phyloP scores from a whole-genome alignment of 2,113 vertebrate genomes.

The Nycticryphes semicollaris region DNA sequence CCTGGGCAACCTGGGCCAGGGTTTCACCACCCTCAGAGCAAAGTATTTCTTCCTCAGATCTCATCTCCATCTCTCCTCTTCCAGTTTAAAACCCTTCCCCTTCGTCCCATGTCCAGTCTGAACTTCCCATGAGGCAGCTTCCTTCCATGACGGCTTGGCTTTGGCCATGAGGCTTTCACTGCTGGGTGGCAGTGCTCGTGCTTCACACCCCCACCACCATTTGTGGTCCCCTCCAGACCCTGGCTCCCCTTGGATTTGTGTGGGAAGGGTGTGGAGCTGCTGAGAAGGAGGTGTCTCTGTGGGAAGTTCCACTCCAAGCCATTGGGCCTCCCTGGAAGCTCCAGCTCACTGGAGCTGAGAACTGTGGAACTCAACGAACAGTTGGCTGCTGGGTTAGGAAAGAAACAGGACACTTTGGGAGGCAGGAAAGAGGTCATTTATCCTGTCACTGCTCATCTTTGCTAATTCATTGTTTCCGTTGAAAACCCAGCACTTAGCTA shows the following conservation, averaged over 20 bases:
- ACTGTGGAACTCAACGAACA: not conserved
- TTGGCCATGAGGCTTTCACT: not conserved
- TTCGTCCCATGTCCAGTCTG: no score
- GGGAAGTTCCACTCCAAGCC: slow-evolving; percentile 12
- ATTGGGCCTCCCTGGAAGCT: not conserved
- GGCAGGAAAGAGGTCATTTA: slow-evolving; percentile 31
- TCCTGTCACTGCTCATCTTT: slow-evolving; percentile 42
- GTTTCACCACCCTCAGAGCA: not conserved
- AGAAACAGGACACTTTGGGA: slow-evolving; percentile 31
- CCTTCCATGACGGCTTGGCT: not conserved
- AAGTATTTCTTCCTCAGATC: not conserved
- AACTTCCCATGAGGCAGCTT: not conserved
- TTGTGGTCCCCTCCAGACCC: not conserved
- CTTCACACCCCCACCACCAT: not conserved
- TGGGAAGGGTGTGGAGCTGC: not conserved
- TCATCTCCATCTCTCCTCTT: not conserved
- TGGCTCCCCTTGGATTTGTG: not conserved
- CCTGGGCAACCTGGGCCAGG: not conserved
- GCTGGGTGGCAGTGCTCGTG: not conserved
- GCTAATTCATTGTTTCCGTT: slow-evolving; percentile 61
- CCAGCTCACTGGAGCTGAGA: not conserved
- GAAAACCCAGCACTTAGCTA: not conserved
- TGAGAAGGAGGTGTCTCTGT: not conserved
- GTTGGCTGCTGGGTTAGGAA: slow-evolving; percentile 20
- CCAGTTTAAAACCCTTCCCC: no score